Conservation (phyloP, 1,140 invertebrate species). For the Drosophila auraria region DNA sequence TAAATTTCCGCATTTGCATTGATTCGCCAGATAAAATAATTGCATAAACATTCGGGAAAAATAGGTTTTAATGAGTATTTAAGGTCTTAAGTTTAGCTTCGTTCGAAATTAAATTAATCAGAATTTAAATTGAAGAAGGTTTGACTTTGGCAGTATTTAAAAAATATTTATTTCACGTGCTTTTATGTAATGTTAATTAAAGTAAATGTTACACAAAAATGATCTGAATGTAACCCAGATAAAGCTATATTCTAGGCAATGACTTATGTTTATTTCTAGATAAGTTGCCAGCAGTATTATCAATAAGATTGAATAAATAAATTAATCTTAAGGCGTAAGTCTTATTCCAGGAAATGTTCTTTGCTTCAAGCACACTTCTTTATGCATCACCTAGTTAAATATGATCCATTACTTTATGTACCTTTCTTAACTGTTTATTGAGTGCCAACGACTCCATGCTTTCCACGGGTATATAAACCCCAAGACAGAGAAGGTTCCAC, state of each 20-base stretch:
- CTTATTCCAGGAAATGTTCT: background rate
- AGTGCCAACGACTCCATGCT: background rate
- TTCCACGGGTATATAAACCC: conserved; percentile 11
- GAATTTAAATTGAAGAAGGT: no score
- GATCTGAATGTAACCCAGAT: background rate
- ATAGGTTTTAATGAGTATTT: background rate
- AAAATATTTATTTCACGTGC: no score
- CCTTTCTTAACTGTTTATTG: background rate
- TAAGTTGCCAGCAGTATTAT: background rate
- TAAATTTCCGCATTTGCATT: conserved; percentile 8
- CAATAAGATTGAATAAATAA: background rate
- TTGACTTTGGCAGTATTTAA: no score
- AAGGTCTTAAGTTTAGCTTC: no score
- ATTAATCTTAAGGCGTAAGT: background rate
- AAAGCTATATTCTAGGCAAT: background rate
- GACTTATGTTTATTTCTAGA: background rate
- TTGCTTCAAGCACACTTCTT: background rate
- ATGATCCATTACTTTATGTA: background rate
- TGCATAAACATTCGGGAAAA: background rate
- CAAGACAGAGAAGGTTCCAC: background rate
- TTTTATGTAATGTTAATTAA: background rate
- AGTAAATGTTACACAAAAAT: background rate
- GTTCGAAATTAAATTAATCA: no score
- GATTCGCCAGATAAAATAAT: background rate
- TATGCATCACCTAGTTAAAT: background rate